phyloP scores from a whole-genome alignment of 1,140 invertebrate genomes.

The Drosophila cardini region DNA sequence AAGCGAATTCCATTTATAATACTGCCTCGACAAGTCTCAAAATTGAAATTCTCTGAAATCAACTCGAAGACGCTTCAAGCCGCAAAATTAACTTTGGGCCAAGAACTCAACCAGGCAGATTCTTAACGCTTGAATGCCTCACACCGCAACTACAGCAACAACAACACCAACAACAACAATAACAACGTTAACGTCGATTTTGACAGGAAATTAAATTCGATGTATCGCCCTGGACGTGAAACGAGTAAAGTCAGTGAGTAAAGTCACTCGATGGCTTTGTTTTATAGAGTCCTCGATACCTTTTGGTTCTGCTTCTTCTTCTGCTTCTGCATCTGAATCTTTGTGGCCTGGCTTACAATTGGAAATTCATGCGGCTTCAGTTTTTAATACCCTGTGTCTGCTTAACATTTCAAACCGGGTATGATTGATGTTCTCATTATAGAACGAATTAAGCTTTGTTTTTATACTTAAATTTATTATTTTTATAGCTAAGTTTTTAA shows the following conservation, averaged over 20 bases:
- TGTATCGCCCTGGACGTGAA: slow-evolving; percentile 64
- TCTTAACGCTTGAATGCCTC: slow-evolving; percentile 71
- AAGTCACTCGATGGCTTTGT: slow-evolving; percentile 61
- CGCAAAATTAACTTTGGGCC: slow-evolving; percentile 76
- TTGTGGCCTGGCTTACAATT: slow-evolving; percentile 55
- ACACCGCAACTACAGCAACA: slow-evolving; percentile 53
- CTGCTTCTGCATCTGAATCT: slow-evolving; percentile 11
- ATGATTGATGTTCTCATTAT: too few relatives aligned
- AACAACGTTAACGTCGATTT: slow-evolving; percentile 64
- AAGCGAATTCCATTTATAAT: slow-evolving; percentile 71
- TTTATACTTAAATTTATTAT: too few relatives aligned
- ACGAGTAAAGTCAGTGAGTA: neutral
- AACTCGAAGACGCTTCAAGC: slow-evolving; percentile 54
- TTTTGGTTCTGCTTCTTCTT: slow-evolving; percentile 24
- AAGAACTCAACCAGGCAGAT: slow-evolving; percentile 49
- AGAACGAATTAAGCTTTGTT: too few relatives aligned
- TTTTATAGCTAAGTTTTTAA: too few relatives aligned
- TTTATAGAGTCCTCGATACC: slow-evolving; percentile 50
- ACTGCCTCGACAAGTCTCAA: slow-evolving; percentile 8
- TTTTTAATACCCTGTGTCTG: slow-evolving; percentile 30
- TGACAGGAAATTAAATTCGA: slow-evolving; percentile 83
- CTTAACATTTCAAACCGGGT: neutral
- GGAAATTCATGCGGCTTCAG: slow-evolving; percentile 79
- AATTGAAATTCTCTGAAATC: slow-evolving; percentile 66
- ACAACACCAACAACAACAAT: slow-evolving; percentile 11